These are phyloP conservation scores for Rhagonycha fulva DNA, from an alignment of 2,888 invertebrate genomes.

Conservation along the genomic window DNA sequence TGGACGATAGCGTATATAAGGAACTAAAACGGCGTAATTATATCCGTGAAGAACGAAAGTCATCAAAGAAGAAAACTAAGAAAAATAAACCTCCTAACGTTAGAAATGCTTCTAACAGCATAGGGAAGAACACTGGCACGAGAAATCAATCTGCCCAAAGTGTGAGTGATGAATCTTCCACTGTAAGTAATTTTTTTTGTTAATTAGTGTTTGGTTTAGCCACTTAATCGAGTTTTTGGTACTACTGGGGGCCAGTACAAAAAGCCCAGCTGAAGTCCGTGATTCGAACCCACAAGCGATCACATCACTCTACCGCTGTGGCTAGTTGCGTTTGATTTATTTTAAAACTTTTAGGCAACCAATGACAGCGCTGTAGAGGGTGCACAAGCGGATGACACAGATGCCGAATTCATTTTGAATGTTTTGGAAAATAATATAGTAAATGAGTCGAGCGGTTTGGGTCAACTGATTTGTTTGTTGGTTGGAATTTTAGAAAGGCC, in stretches of 20 bases:
- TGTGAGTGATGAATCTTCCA: background rate
- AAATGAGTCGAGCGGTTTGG: constrained; percentile 58
- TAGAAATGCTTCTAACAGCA: constrained; percentile 13
- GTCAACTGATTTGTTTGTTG: constrained; percentile 61
- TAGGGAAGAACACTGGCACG: background rate
- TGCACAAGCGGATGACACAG: constrained; percentile 85
- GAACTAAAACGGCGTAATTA: constrained; percentile 73
- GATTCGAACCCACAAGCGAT: too few relatives aligned
- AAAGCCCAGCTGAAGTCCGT: too few relatives aligned
- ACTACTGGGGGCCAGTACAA: too few relatives aligned
- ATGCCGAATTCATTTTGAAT: constrained; percentile 80
- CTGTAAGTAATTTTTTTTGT: background rate
- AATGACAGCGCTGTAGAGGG: constrained; percentile 77
- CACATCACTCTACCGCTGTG: too few relatives aligned
- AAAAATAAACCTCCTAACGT: constrained; percentile 45
- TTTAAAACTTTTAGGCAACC: constrained; percentile 1
- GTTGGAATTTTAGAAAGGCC: constrained; percentile 65
- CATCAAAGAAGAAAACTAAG: constrained; percentile 54
- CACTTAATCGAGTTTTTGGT: too few relatives aligned
- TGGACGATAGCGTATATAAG: constrained; percentile 82
- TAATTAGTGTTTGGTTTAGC: too few relatives aligned
- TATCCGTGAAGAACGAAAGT: constrained; percentile 45
- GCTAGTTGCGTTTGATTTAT: background rate
- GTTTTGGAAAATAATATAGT: constrained; percentile 69
- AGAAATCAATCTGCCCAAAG: background rate